Base-by-base conservation (phyloP, 2,888 invertebrate genomes). In the Fragum sueziense region DNA sequence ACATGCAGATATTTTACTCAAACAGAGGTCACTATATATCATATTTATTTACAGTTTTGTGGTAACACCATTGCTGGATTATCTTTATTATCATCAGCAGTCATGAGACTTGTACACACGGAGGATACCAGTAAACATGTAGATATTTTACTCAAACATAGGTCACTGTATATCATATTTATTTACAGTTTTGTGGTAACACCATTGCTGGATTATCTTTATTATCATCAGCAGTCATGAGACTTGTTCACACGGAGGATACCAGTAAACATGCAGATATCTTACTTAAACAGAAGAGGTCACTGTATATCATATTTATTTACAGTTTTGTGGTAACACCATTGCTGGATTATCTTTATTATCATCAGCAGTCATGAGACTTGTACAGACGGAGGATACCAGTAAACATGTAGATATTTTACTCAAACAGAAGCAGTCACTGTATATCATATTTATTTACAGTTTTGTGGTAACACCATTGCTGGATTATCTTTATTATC, bases 401-500 rank as follows among this genome's bases (percentile, higher is more conserved):
- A 94, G 84, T 4, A 86, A 84, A 74, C 88, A 76, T 85, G 95
- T 96, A 7, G 96, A 98, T 93, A 95, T 97, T 78, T 93, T 97
- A 37, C 94, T 99, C 62, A 95, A 95, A 74, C 94, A 96, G 27
- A 94, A 97, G 85, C n/a, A n/a, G n/a, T 97, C 97, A 0, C 94
- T 99, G 33, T 99, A 99, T 91, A 95, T 99, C 79, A 97, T 99
- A n/a, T n/a, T n/a, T n/a, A n/a, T 29, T 94, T 94, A 25, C 93
- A 98, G 98, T 99, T 98, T 94, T 99, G 99, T 93, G 99, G 99
- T 31, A 95, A 96, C 86, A 96, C 97, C 47, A 98, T 99, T 82
- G 96, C 98, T 41, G 99, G 94, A 1, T 80, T 94, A 37, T 93
- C 97, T 92, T 94, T 99, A 80, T 93, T 97, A 65, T 97, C 97